phyloP scores from a whole-genome alignment of 2,797 vertebrate species.

The Tamandua tetradactyla region DNA sequence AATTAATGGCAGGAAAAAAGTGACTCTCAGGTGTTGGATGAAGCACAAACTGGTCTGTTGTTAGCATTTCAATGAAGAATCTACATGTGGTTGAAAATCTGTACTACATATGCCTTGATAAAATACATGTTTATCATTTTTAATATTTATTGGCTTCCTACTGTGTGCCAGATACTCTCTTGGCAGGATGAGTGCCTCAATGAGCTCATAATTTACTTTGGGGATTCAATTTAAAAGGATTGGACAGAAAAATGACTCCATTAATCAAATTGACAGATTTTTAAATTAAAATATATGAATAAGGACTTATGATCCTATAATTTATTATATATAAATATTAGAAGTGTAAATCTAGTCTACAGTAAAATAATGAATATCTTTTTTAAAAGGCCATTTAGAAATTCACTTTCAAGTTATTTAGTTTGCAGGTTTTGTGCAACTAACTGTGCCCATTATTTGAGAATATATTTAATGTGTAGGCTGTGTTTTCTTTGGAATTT shows the following conservation, averaged over 20 bases:
- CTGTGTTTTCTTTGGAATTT: constrained; percentile 46
- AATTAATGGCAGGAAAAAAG: constrained; percentile 32
- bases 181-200: constrained; percentile 51
- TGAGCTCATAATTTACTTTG: constrained; percentile 52
- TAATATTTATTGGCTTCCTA: constrained; percentile 59
- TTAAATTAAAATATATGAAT: constrained; percentile 62
- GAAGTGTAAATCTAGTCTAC: not conserved
- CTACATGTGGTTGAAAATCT: constrained; percentile 27
- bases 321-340: constrained; percentile 66
- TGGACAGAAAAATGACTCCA: constrained; percentile 50
- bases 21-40: constrained; percentile 4
- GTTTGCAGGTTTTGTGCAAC: not conserved
- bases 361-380: constrained; percentile 49
- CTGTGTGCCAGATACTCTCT: constrained; percentile 57
- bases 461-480: not conserved
- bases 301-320: constrained; percentile 46
- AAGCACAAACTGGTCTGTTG: constrained; percentile 6
- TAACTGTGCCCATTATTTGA: not conserved
- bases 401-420: constrained; percentile 53
- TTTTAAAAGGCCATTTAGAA: constrained; percentile 39
- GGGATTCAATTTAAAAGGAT: constrained; percentile 57
- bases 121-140: constrained; percentile 53
- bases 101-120: not conserved
- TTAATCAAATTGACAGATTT: constrained; percentile 68
- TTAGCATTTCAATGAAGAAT: constrained; percentile 47